Evolutionary conservation across 1,140 invertebrate genomes (phyloP), one percentile per base, ranked within the genome.

Genomic region (Drosophila bocqueti): DNA sequence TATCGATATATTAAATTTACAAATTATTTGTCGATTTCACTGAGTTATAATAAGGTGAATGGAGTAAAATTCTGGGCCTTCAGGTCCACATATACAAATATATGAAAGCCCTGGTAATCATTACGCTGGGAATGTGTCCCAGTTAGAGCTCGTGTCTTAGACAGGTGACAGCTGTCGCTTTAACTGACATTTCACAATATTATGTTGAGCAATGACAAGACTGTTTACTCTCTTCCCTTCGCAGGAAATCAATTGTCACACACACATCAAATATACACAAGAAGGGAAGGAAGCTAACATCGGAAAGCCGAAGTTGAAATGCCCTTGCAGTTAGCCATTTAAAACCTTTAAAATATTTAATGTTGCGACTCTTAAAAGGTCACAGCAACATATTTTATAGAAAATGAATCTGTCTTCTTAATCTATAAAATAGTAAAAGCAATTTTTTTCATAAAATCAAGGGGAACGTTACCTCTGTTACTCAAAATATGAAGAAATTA

Each of bases 151-250:
- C 29, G 15, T 42, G 43, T 34, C 18, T 34, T 47, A 42, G 50
- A 58, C 49, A 66, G 66, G 42, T 80, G 77, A 78, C 82, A 84
- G 82, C 60, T 81, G 82, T 78, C 82, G 65, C 49, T 66, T 59
- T 52, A 61, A 46, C 10, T 77, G 49, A 84, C 68, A 78, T 84
- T 77, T 81, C 46, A 60, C 73, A 77, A 60, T 68, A 69, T 65
- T 26, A 59, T 68, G 34, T 69, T 16, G 34, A 50, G 55, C 50
- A 76, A 50, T 64, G 58, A 63, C 68, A 57, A 26, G 15, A 24
- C 31, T 24, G 21, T 21, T 16, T n/a, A 40, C 31, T n/a, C 42
- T 5, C 9, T 57, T 29, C 6, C 43, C 18, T 36, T 26, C 10
- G 31, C 10, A 54, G 52, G 47, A 34, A 79, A 6, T 11, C 49